Conservation (phyloP, 2,797 vertebrate species). For the Dipus sagitta region DNA sequence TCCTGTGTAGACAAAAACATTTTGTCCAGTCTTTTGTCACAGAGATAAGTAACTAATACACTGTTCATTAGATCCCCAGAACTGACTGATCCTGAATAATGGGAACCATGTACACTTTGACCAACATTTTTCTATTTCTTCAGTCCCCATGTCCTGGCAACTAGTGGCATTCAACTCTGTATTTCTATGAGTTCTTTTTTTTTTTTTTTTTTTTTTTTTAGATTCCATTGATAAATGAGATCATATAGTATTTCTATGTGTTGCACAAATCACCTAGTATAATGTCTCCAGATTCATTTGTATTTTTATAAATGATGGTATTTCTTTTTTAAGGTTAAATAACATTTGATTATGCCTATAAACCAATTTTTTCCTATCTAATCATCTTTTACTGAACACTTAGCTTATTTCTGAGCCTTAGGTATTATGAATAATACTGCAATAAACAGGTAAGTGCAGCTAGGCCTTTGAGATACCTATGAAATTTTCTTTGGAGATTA, state of each 20-base stretch:
- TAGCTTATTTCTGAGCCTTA: no score
- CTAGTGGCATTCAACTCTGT: neutral
- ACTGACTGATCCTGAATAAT: neutral
- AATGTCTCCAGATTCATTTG: neutral
- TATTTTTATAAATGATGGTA: neutral
- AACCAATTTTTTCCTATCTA: neutral
- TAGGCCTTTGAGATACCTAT: neutral
- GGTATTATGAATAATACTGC: neutral
- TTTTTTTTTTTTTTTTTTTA: neutral
- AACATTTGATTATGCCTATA: neutral
- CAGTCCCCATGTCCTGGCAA: no score
- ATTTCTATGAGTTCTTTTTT: neutral
- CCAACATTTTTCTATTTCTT: neutral
- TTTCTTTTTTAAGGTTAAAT: neutral
- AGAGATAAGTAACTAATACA: neutral
- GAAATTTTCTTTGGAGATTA: neutral
- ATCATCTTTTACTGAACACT: neutral
- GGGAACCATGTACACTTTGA: neutral
- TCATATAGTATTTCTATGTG: neutral
- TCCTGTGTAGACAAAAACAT: no score
- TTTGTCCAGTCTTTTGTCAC: no score
- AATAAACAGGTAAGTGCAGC: neutral
- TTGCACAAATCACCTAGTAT: neutral
- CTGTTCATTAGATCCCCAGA: neutral
- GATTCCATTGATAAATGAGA: neutral